Evolutionary conservation across 2,888 invertebrate species (phyloP).

Genomic region (Eilema depressum): DNA sequence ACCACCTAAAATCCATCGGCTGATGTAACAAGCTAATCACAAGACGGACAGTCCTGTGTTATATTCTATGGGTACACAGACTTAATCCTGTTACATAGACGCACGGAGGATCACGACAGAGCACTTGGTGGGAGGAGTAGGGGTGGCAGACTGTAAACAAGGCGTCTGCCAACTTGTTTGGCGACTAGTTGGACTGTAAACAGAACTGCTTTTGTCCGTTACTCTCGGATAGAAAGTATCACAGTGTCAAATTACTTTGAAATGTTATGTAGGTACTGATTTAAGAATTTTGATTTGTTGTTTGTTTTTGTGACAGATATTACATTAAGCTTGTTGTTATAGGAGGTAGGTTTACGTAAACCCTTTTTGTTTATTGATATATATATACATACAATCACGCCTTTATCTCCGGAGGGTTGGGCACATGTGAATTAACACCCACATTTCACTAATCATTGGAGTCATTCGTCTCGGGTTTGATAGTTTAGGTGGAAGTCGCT

Average conservation of each 20-base stretch:
- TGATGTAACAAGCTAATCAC: constrained; percentile 15
- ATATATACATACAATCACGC: too few species aligned
- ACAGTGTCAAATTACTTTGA: neutral
- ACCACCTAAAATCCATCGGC: neutral
- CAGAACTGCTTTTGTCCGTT: constrained; percentile 6
- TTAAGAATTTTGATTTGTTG: neutral
- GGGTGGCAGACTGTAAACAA: constrained; percentile 11
- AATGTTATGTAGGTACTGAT: neutral
- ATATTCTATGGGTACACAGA: constrained; percentile 23
- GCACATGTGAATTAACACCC: too few species aligned
- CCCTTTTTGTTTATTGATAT: neutral
- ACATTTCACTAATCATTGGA: too few species aligned
- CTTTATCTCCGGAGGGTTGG: too few species aligned
- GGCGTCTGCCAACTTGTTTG: constrained; percentile 12
- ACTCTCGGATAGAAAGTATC: neutral
- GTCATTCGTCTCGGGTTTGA: neutral
- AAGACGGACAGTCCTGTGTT: neutral
- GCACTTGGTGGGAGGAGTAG: constrained; percentile 14
- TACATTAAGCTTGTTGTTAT: neutral
- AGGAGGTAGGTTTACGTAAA: neutral
- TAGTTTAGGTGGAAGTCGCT: neutral
- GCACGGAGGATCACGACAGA: constrained; percentile 37
- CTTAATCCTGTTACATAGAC: constrained; percentile 53
- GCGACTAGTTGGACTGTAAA: constrained; percentile 6
- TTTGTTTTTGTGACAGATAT: neutral